Evolutionary conservation across 2,797 vertebrate genomes (phyloP).

Genomic region (Paramormyrops hopkinsi): DNA sequence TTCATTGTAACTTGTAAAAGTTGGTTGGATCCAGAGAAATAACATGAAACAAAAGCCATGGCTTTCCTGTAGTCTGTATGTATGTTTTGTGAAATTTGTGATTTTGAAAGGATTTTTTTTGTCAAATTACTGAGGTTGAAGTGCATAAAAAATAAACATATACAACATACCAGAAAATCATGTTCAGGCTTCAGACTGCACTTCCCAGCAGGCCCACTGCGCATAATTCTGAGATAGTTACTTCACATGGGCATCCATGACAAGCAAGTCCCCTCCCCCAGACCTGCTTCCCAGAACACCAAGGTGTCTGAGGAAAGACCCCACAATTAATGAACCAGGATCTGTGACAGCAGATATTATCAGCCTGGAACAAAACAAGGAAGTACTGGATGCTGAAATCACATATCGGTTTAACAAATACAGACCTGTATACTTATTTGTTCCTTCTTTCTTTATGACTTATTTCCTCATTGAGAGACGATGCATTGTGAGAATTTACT

Average conservation of each 20-base stretch:
- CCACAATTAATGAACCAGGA: not conserved
- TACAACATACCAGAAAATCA: not conserved
- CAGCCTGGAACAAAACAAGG: not conserved
- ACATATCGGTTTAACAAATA: not conserved
- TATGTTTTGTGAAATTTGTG: not conserved
- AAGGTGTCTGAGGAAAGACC: not conserved
- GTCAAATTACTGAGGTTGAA: not conserved
- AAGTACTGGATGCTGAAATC: not conserved
- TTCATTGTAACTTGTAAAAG: not conserved
- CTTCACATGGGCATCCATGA: not conserved
- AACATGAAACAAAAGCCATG: not conserved
- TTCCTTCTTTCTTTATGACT: not conserved
- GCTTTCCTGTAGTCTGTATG: not conserved
- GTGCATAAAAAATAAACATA: not conserved
- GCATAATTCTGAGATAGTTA: not conserved
- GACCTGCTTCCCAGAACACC: not conserved
- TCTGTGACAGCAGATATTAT: not conserved
- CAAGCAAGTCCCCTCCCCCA: not conserved
- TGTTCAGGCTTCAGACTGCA: not conserved
- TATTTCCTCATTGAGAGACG: not conserved
- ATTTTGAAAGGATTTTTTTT: not conserved
- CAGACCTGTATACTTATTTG: not conserved
- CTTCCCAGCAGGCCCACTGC: not conserved
- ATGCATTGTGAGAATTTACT: not conserved
- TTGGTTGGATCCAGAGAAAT: not conserved